A percentile compares a stretch with the other conserved stretches of the same genome.
These are phyloP conservation scores for Pecten maximus DNA, from an alignment of 2,888 invertebrate species.

Conservation along the genomic window DNA sequence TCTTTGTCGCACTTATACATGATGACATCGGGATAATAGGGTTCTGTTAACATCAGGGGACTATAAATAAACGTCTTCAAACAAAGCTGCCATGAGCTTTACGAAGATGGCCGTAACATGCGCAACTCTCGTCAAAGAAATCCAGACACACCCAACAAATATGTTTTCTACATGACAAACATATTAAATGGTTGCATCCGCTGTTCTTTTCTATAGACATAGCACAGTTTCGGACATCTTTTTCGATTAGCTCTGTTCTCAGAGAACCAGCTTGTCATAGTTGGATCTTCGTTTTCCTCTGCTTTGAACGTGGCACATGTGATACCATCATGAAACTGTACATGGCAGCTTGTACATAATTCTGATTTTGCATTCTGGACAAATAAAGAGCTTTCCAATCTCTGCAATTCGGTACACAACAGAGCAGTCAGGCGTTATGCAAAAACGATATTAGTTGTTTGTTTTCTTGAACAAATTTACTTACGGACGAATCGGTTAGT, in stretches of 20 bases:
- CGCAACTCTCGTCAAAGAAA: conserved; percentile 53
- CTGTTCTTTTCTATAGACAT: conserved; percentile 72
- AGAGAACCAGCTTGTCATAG: conserved; percentile 64
- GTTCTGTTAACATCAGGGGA: too few relatives aligned
- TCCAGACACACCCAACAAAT: conserved; percentile 77
- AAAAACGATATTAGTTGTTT: conserved; percentile 66
- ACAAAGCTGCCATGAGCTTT: conserved; percentile 59
- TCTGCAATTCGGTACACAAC: conserved; percentile 70
- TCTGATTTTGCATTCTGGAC: conserved; percentile 64
- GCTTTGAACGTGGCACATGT: conserved; percentile 69
- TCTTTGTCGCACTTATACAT: too few relatives aligned
- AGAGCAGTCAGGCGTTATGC: conserved; percentile 76
- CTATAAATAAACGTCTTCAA: too few relatives aligned
- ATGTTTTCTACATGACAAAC: conserved; percentile 66
- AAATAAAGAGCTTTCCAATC: conserved; percentile 60
- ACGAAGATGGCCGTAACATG: conserved; percentile 72
- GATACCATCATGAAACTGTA: conserved; percentile 71
- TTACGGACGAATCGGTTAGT: conserved; percentile 63
- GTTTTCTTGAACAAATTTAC: conserved; percentile 66
- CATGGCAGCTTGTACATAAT: conserved; percentile 74
- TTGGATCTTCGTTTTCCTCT: conserved; percentile 56
- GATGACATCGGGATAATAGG: too few relatives aligned
- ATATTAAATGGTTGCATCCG: conserved; percentile 77
- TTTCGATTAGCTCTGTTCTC: conserved; percentile 64
- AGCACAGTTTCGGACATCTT: conserved; percentile 73